Base-by-base conservation (phyloP, 2,113 vertebrate species). In the Indri indri region DNA sequence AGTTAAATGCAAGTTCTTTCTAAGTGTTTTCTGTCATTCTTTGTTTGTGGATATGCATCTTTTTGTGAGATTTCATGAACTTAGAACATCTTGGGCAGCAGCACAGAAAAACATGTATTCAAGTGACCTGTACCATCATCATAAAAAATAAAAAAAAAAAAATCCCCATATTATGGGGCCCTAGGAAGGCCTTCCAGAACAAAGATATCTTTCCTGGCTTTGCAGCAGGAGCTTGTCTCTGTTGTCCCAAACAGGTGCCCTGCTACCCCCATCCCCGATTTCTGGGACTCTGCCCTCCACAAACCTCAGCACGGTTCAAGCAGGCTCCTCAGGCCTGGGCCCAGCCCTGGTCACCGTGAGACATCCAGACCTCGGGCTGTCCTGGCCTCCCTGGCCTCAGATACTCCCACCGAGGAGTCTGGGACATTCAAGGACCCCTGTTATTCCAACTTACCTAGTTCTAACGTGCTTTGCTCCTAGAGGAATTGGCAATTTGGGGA, bases 1-100 rank as follows among this genome's bases (percentile, higher is more conserved):
- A 12, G 23, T 16, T 27, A 20, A 22, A 8, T 23, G 22, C 10
- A 65, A 20, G 13, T 0, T 0, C 22, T 22, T 0, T 1, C 13
- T 22, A 23, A 2, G 7, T 6, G 20, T 63, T 27, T 34, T n/a
- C 17, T 74, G 3, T 42, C 11, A 3, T 37, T 12, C 30, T 86
- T 27, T 70, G 40, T 79, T 8, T 57, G 37, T 87, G 71, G 34
- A 73, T 47, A 3, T 25, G 20, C 25, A 40, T 37, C 45, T 59
- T 54, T 59, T 59, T 20, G 27, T 63, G 66, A 68, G 65, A 12
- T 73, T 42, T 70, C 25, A n/a, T 22, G 52, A 90, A 8, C 25
- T 59, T 91, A 85, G 16, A 30, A 23, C 0, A 6, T n/a, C 32
- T 27, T 63, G 20, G 89, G 22, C 32, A 34, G 68, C 6, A 37